Conservation (phyloP, 1,140 invertebrate species). For the Andrena cerasifolii region DNA sequence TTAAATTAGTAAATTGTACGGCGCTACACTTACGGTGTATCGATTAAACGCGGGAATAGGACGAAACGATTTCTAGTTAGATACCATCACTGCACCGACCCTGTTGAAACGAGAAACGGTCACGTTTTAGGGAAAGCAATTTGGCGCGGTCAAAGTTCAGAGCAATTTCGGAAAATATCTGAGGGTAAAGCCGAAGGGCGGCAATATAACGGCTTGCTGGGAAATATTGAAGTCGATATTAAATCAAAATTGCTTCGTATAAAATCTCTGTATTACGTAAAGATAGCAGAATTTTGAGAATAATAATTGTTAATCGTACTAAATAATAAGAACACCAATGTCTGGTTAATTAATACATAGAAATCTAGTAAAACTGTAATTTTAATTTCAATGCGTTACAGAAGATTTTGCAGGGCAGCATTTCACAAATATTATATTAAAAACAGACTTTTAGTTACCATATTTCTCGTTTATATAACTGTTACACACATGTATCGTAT, state of each 20-base stretch:
- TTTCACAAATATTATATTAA: too few relatives aligned
- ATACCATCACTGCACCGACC: neutral
- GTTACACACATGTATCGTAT: too few relatives aligned
- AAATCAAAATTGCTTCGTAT: neutral
- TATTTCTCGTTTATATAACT: too few relatives aligned
- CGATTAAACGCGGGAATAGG: neutral
- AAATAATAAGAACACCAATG: too few relatives aligned
- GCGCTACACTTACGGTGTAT: neutral
- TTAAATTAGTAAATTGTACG: constrained; percentile 1
- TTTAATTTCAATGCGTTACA: too few relatives aligned
- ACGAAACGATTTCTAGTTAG: constrained; percentile 17
- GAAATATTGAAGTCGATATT: neutral
- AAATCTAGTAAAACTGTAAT: too few relatives aligned
- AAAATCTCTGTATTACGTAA: neutral
- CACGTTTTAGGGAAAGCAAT: constrained; percentile 2
- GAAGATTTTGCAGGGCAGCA: too few relatives aligned
- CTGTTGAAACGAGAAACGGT: neutral
- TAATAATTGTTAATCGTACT: too few relatives aligned
- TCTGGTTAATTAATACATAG: too few relatives aligned
- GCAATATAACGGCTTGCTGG: neutral
- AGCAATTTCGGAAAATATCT: constrained; percentile 9
- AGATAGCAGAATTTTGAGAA: too few relatives aligned
- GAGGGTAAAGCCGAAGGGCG: neutral
- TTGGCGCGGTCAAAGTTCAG: neutral
- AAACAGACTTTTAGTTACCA: too few relatives aligned